Evolutionary conservation across 2,888 invertebrate species (phyloP).

Genomic region (Drosophila tanythrix): DNA sequence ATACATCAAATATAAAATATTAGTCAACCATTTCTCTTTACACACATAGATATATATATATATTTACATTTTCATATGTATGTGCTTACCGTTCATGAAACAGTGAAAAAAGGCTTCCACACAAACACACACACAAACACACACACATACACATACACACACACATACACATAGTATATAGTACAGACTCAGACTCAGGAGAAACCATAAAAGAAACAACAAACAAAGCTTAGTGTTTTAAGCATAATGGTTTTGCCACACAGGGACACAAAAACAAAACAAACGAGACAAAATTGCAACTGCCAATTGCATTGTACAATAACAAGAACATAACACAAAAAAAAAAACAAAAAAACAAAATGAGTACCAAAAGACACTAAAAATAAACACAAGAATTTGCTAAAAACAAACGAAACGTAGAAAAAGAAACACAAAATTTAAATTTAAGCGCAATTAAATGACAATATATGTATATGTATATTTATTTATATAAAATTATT

Average conservation of each 20-base stretch:
- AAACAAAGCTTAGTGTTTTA: constrained; percentile 14
- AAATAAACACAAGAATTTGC: constrained; percentile 53
- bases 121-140: constrained; percentile 10
- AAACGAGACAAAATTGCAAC: constrained; percentile 59
- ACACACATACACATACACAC: constrained; percentile 23
- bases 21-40: constrained; percentile 22
- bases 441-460: constrained; percentile 52
- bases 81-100: constrained; percentile 42
- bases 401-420: constrained; percentile 8
- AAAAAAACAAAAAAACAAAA: constrained; percentile 29
- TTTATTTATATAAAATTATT: constrained; percentile 9
- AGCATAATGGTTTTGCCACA: constrained; percentile 40
- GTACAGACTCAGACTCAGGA: background rate
- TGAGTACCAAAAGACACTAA: constrained; percentile 50
- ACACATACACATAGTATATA: background rate
- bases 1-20: constrained; percentile 24
- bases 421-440: constrained; percentile 19
- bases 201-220: constrained; percentile 47
- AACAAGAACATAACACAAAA: constrained; percentile 28
- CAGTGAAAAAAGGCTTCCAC: constrained; percentile 51
- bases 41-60: background rate
- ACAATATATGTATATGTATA: constrained; percentile 48
- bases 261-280: constrained; percentile 13
- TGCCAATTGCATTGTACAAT: constrained; percentile 71
- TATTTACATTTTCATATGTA: constrained; percentile 29